Evolutionary conservation across 2,113 vertebrate species (phyloP), one percentile per base, ranked within the genome.

Genomic region (Hippocampus abdominalis): DNA sequence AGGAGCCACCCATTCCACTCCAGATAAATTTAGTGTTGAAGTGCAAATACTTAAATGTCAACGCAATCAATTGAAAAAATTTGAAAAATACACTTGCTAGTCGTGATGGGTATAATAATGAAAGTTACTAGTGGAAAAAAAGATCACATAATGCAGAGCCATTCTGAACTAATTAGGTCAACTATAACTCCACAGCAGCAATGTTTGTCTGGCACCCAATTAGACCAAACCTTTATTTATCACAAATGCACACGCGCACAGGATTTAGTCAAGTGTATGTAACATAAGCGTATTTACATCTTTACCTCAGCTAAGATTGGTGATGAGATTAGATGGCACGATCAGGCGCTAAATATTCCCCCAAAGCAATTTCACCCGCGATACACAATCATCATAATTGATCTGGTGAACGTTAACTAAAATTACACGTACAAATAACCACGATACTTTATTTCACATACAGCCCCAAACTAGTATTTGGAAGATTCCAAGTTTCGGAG

Each of bases 301-400:
- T 53, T 72, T 66, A 44, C 44, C 27, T 40, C 25, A 42, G 66
- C 57, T 39, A 70, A n/a, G 23, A 66, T 61, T 44, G 40, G 57
- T 63, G 74, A 80, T 75, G 49, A 78, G 82, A 83, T 89, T 84
- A 79, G 64, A 73, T 70, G 68, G 76, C 80, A 80, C 60, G 71
- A 69, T 44, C 73, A 68, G 72, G 70, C 71, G 72, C 69, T 70
- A 69, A 48, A 67, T 29, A 21, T n/a, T 36, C 21, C 48, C 29
- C 27, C 42, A 48, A 48, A 7, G 40, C 39, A 46, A 25, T 13
- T 64, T 64, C 15, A 42, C 15, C 39, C 0, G 23, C 0, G 10
- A 69, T 16, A 8, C 8, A 27, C 8, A 25, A 13, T 46, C 40
- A 12, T 27, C 23, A 46, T 46, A 64, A 44, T 3, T 27, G 23